Evolutionary conservation across 2,888 invertebrate species (phyloP).

Genomic region (Calliphora vomitoria): DNA sequence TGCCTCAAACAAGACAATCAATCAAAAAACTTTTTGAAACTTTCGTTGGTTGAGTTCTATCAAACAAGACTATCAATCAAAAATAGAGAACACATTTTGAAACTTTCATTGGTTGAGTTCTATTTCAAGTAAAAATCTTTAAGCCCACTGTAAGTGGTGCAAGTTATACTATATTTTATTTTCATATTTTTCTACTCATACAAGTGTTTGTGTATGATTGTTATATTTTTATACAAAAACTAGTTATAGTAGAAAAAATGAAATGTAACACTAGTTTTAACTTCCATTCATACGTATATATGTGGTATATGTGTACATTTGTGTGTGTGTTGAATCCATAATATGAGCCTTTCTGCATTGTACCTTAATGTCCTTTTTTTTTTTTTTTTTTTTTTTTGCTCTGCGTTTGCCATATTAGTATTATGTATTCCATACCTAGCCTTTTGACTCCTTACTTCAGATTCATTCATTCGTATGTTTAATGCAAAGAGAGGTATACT

Average conservation of each 20-base stretch:
- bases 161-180: neutral
- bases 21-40: too few relatives aligned
- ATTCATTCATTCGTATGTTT: neutral
- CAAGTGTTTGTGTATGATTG: slow-evolving; percentile 11
- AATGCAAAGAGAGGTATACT: neutral
- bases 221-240: slow-evolving; percentile 2
- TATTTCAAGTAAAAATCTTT: neutral
- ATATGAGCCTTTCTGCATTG: neutral
- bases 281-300: neutral
- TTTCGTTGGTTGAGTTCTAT: too few relatives aligned
- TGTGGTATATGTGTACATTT: too few relatives aligned
- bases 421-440: slow-evolving; percentile 18
- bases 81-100: too few relatives aligned
- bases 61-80: too few relatives aligned
- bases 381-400: neutral
- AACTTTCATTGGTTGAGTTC: too few relatives aligned
- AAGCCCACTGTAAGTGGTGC: slow-evolving; percentile 28
- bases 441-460: slow-evolving; percentile 35
- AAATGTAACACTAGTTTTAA: slow-evolving; percentile 21
- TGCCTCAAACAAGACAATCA: too few relatives aligned
- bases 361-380: slow-evolving; percentile 10
- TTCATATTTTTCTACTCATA: neutral
- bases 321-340: neutral
- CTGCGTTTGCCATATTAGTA: neutral
- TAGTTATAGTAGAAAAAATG: neutral